Evolutionary conservation across 1,140 invertebrate species (phyloP).

Genomic region (Papilio glaucus): DNA sequence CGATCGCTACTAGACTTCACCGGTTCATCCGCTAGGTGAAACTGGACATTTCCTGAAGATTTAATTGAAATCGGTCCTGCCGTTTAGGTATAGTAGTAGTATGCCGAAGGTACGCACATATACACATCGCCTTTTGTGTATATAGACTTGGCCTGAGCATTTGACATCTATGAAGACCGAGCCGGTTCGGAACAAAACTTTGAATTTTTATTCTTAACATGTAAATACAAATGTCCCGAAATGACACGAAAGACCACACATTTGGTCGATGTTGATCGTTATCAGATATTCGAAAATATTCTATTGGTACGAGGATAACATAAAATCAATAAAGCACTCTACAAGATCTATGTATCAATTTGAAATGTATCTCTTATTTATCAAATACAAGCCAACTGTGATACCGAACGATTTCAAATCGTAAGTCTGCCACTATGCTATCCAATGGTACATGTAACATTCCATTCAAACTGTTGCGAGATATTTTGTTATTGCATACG

Average conservation of each 20-base stretch:
- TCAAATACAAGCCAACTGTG: conserved; percentile 16
- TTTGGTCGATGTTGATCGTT: neutral
- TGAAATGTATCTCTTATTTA: conserved; percentile 23
- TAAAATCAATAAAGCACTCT: neutral
- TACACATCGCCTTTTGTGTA: no score
- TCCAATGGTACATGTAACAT: neutral
- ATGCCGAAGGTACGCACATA: no score
- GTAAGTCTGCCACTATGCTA: conserved; percentile 4
- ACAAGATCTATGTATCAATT: neutral
- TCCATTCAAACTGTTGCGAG: neutral
- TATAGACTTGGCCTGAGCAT: no score
- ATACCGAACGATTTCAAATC: neutral
- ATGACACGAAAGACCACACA: neutral
- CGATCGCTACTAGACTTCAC: no score
- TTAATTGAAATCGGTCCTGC: no score
- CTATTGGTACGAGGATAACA: neutral
- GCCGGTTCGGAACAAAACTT: no score
- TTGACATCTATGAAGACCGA: no score
- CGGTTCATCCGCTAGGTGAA: no score
- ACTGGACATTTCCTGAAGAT: no score
- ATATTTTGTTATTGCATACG: conserved; percentile 1
- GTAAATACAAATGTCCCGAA: neutral
- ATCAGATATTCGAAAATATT: neutral
- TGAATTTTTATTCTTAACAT: neutral
- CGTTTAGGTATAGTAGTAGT: no score